Evolutionary conservation across 2,797 vertebrate genomes (phyloP), one percentile per base, ranked within the genome.

Genomic region (Diplodus sargus): DNA sequence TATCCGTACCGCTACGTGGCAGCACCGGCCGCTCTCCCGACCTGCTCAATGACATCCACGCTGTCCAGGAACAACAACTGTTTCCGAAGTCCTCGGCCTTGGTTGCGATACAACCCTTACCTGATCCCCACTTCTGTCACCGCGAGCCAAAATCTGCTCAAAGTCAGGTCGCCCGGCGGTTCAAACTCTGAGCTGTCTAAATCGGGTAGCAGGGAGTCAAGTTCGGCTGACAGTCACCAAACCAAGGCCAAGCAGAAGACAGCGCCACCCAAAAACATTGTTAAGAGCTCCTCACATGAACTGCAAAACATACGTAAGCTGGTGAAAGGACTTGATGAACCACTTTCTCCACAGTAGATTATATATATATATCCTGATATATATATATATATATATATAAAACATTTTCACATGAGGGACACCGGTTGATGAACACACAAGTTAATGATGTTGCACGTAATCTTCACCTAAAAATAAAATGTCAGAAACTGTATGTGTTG

Each of bases 1-100:
- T 97, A 98, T 59, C 96, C 97, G 0, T 97, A 97, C 90, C 94
- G 93, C 43, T 98, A 97, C 92, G 96, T 97, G 96, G 95, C 96
- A 0, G 95, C 96, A 0, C 94, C 96, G 0, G 94, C 95, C 0
- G 94, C 90, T 62, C 87, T 92, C 14, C 87, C 93, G 3, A 86
- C 91, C 0, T 92, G 95, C 0, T 81, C 91, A 1, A 91, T 94
- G 0, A 93, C 95, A 0, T 94, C 95, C 11, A 90, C 94, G 0
- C 90, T 95, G 28, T 89, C 94, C 86, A 96, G 96, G 42, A 96
- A 94, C 87, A 96, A 94, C 87, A 95, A 94, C 16, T 95, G 94
- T 79, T 91, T 97, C 74, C 94, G 86, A 89, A 93, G 92, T 82
- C 89, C 95, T 70, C 94, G 93, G 17, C 95, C 97, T 11, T 94